phyloP scores from a whole-genome alignment of 2,113 vertebrate species.

The Synodontis membranacea region DNA sequence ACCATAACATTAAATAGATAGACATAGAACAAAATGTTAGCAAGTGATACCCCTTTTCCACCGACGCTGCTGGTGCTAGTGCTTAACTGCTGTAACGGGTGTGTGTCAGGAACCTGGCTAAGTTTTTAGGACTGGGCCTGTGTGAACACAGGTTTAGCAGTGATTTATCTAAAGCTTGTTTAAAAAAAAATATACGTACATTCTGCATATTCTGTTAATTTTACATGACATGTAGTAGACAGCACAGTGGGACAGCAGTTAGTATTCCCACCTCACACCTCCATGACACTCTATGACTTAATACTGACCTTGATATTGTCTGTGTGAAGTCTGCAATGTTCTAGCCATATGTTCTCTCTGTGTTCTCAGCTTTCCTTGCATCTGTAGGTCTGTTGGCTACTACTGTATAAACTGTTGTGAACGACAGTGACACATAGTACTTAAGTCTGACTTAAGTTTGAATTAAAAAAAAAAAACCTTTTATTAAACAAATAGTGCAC shows the following conservation, averaged over 20 bases:
- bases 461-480: too few species aligned
- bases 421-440: too few species aligned
- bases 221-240: not conserved
- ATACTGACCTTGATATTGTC: not conserved
- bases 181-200: not conserved
- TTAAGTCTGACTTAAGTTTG: too few species aligned
- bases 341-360: not conserved
- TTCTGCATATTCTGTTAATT: not conserved
- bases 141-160: not conserved
- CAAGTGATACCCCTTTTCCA: conserved; percentile 19
- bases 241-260: not conserved
- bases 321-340: not conserved
- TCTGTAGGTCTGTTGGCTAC: not conserved
- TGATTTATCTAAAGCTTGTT: not conserved
- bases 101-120: not conserved
- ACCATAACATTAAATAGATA: not conserved
- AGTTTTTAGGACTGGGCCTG: not conserved
- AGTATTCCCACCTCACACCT: not conserved
- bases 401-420: too few species aligned
- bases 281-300: not conserved
- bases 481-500: not conserved
- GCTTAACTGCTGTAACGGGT: not conserved
- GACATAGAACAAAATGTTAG: not conserved
- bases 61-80: not conserved
- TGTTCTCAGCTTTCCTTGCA: not conserved